Base-by-base conservation (phyloP, 1,140 invertebrate species). In the Saccostrea echinata region DNA sequence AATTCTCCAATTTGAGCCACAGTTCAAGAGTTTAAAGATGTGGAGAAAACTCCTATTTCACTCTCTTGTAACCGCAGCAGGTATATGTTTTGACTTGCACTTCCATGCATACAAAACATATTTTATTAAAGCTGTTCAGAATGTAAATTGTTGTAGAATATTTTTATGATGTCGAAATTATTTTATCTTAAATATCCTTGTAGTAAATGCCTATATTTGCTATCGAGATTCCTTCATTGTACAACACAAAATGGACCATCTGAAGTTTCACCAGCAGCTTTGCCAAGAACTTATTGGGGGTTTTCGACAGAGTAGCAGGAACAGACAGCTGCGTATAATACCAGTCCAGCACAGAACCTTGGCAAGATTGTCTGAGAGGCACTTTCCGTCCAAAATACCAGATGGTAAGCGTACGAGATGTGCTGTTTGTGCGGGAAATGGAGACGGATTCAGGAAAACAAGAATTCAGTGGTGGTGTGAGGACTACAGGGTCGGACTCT, bases 11-110 rank as follows among this genome's bases (percentile, higher is more conserved):
- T 85, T n/a, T 71, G 84, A 85, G 24, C 84, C 84, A 3, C 30
- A 68, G 33, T 68, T 85, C 24, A 68, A 71, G 8, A 85, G 84
- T 85, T 68, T 85, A 51, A 85, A 85, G 35, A 68, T 85, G 33
- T 85, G 84, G 84, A 85, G 61, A 71, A 85, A 85, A 64, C 33
- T 21, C 33, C 71, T 43, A 43, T 43, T 43, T 43, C 35, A 43
- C 35, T 43, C 35, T 43, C 35, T 43, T 43, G 35, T 43, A n/a
- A 80, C 71, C 71, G 13, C 33, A 80, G 3, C 33, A 33, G 24
- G 71, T 80, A 30, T 33, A 24, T n/a, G 24, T 27, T 21, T 80
- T 80, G 33, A 16, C 13, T 1, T 82, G 3, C 24, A 43, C 35
- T 43, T 43, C 35, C 35, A 43, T 43, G 35, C 6, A 1, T 3